Evolutionary conservation across 2,888 invertebrate species (phyloP), one percentile per base, ranked within the genome.

Genomic region (Koerneria pararmatus): DNA sequence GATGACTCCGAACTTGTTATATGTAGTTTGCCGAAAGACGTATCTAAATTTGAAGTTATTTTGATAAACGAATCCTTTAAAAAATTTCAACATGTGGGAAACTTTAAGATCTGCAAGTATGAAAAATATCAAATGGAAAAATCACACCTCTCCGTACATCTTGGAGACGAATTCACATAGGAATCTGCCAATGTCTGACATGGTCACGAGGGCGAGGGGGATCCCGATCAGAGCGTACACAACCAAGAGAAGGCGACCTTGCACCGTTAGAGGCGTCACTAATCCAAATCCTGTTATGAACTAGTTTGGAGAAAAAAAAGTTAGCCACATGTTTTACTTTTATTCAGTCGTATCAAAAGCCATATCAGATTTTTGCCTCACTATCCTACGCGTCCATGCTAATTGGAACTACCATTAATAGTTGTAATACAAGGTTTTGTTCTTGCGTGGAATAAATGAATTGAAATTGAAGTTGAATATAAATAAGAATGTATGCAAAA

Each of bases 171-270:
- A 71, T 58, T 74, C 73, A 29, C 77, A 76, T 34, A 77, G 66
- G 69, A 80, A 80, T 66, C 74, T 72, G 19, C 79, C 80, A 22
- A 80, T 63, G 62, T 80, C 80, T 2, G 78, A 77, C 70, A 78
- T 75, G 46, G 78, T 79, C 46, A 80, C 74, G 32, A 80, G 71
- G 24, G 79, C 78, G 46, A 80, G 59, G 6, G 80, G 80, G 48
- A 80, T 74, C 3, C 80, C 80, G 51, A 79, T 69, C 1, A 75
- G 71, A 0, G 78, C 79, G 62, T 80, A 80, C 48, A 74, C 34
- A 41, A 80, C 72, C n/a, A 80, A 69, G 46, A 78, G 68, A 5
- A 78, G 22, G 24, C 78, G 68, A n/a, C 80, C 80, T 5, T 61
- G 62, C 15, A 71, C 59, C n/a, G 80, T 77, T 41, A 75, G 66